Base-by-base conservation (phyloP, 64 coral and sea anemone species). In the Montipora capricornis region DNA sequence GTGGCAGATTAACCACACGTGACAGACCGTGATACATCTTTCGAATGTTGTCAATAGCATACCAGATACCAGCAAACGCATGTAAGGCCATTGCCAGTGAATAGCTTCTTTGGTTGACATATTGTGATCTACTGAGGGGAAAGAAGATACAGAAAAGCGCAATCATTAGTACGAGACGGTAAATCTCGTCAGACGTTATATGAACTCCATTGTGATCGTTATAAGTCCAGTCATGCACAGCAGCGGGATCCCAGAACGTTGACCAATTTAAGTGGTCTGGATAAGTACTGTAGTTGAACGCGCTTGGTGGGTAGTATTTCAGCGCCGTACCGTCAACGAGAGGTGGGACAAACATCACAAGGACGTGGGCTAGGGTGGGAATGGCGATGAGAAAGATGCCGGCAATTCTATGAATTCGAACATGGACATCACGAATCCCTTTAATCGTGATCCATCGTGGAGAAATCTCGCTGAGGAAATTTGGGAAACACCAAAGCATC, bases 311-410 rank as follows among this genome's bases (percentile, higher is more conserved):
- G 67, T 90, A 89, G 24, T 94, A 94, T 15, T 89, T 84, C 12
- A 94, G 47, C 20, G 79, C 44, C 1, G 93, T 94, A 19, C 93
- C 87, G 76, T 94, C 93, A 45, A 94, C 82, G 20, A 94, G 78
- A 0, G 93, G 93, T 77, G 93, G 93, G 12, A 94, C 87, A 19
- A 94, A 94, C 47, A 94, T 94, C 3, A 94, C 93, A 3, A 94
- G 93, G 22, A 94, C 93, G 29, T 94, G 93, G 67, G 70, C 93
- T 14, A 94, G 45, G 11, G 93, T 90, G 49, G 93, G 93, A 47
- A 94, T 78, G 58, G 93, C 93, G 74, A 94, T 94, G 19, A 94
- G 93, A 76, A 94, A 94, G 37, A 94, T 89, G 49, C 93, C 93
- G 20, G 78, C 86, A 17, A 93, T 48, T 87, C 82, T 87, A 8